A percentile compares a stretch with the other conserved stretches of the same genome.
Conservation (phyloP, 1,140 invertebrate genomes). For the Caerostris extrusa region DNA sequence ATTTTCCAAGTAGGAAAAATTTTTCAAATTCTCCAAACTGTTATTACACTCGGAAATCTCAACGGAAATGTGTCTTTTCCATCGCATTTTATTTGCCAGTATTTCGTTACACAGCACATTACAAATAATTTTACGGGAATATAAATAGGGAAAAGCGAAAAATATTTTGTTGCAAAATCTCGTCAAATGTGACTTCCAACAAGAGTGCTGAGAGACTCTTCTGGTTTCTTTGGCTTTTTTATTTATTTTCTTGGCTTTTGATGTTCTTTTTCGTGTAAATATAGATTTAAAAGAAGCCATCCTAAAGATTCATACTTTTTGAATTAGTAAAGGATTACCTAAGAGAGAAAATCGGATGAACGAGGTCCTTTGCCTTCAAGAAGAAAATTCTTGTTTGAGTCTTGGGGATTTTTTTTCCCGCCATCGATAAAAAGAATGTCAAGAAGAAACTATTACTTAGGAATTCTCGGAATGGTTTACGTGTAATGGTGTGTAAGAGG, state of each 20-base stretch:
- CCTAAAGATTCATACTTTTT: background rate
- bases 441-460: background rate
- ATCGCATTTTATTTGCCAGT: too few species aligned
- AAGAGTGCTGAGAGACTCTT: too few species aligned
- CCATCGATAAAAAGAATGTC: conserved; percentile 1
- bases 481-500: background rate
- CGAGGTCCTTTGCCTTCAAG: background rate
- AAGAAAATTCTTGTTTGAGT: background rate
- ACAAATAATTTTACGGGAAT: too few species aligned
- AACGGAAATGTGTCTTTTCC: too few species aligned
- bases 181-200: too few species aligned
- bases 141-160: too few species aligned
- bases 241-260: background rate
- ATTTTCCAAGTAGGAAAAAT: too few species aligned
- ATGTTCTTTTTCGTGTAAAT: background rate
- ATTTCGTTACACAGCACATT: too few species aligned
- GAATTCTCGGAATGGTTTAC: background rate
- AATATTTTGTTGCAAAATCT: too few species aligned
- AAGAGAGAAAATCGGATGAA: background rate
- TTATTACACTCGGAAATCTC: too few species aligned
- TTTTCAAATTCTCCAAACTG: too few species aligned
- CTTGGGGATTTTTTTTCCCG: background rate
- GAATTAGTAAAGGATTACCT: conserved; percentile 37
- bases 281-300: background rate
- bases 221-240: too few species aligned